Conservation (phyloP, 2,888 invertebrate species). For the Nomada ferruginata region DNA sequence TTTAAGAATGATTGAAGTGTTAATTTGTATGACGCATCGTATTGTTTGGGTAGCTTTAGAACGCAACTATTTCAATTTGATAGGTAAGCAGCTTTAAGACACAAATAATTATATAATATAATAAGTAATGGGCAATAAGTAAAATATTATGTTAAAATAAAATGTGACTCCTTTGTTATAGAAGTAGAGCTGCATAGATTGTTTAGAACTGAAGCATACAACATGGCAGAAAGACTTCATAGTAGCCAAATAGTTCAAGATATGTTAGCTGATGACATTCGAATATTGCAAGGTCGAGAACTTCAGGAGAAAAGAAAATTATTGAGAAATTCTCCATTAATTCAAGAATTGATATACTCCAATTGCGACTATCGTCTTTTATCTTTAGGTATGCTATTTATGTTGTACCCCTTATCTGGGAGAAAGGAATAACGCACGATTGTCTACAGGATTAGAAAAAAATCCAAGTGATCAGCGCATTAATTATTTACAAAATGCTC, state of each 20-base stretch:
- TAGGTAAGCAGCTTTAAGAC: slow-evolving; percentile 84
- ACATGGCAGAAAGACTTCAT: slow-evolving; percentile 85
- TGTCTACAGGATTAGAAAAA: slow-evolving; percentile 81
- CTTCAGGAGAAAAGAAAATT: slow-evolving; percentile 86
- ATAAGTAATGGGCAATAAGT: background rate
- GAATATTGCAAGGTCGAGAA: slow-evolving; percentile 86
- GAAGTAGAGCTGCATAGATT: slow-evolving; percentile 88
- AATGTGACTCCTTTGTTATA: slow-evolving; percentile 71
- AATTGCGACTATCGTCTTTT: slow-evolving; percentile 87
- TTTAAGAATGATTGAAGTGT: slow-evolving; percentile 86
- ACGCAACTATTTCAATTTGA: slow-evolving; percentile 86
- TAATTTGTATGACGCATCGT: slow-evolving; percentile 86
- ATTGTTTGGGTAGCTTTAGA: slow-evolving; percentile 88
- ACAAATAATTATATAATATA: slow-evolving; percentile 65
- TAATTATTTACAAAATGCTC: slow-evolving; percentile 85
- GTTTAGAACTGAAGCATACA: slow-evolving; percentile 87
- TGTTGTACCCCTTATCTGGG: background rate
- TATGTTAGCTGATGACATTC: slow-evolving; percentile 85
- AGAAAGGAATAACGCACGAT: slow-evolving; percentile 16
- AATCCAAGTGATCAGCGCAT: slow-evolving; percentile 84
- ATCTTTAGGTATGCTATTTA: slow-evolving; percentile 82
- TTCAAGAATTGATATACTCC: slow-evolving; percentile 86
- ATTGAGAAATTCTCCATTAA: slow-evolving; percentile 86
- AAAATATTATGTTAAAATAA: slow-evolving; percentile 6
- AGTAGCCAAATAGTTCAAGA: slow-evolving; percentile 76